Conservation (phyloP, 2,888 invertebrate species). For the Ochropleura plecta region DNA sequence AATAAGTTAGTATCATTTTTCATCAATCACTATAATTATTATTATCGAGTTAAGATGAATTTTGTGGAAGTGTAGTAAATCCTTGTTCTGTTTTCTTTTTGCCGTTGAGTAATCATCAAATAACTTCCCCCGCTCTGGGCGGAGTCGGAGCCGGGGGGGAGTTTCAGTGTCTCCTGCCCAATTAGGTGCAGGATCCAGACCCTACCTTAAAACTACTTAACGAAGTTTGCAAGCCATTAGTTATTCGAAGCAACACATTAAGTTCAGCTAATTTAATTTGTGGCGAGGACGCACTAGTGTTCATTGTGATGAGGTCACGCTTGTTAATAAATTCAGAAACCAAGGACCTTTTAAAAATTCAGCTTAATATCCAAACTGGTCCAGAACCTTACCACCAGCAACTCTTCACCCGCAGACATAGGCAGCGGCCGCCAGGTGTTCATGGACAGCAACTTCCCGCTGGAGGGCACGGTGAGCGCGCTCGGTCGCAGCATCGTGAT, state of each 20-base stretch:
- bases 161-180: no score
- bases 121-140: no score
- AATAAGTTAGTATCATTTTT: conserved; percentile 88
- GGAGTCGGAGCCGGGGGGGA: no score
- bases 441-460: conserved; percentile 96
- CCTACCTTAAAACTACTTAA: no score
- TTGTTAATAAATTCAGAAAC: background rate
- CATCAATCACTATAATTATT: background rate
- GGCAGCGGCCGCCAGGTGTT: conserved; percentile 94
- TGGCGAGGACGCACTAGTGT: background rate
- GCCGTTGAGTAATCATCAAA: no score
- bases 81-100: background rate
- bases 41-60: background rate
- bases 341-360: background rate
- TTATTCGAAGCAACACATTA: background rate
- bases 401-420: conserved; percentile 86
- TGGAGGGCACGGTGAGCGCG: conserved; percentile 94
- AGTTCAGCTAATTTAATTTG: background rate
- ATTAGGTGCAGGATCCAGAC: no score
- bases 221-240: background rate
- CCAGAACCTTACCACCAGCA: background rate
- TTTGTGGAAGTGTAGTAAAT: background rate
- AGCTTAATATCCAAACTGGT: background rate
- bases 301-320: background rate
- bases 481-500: conserved; percentile 96